Evolutionary conservation across 2,888 invertebrate genomes (phyloP), one percentile per base, ranked within the genome.

Genomic region (Formica aserva): DNA sequence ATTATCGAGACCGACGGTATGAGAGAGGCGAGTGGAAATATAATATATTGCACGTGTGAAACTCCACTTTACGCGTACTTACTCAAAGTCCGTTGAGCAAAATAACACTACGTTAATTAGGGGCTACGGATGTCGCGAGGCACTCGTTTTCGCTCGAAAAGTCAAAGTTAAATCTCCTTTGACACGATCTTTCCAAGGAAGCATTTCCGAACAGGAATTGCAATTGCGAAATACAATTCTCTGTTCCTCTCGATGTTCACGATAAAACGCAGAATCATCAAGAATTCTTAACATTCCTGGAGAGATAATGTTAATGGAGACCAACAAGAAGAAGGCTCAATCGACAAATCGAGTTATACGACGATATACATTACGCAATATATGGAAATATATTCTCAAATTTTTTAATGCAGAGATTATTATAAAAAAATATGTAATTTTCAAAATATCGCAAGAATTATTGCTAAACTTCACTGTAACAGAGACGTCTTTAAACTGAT

Each of bases 61-160:
- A 75, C 78, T 63, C 52, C 87, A 78, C 67, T 83, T 87, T 77
- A 57, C 57, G 82, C 65, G 82, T 82, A 75, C 60, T 86, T 67
- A 65, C 69, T 80, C 78, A 45, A 78, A 8, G 1, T 11, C 55
- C 60, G 32, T 32, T 13, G 71, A 60, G 32, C 22, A 32, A 32
- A 57, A 48, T 45, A 45, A 57, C 6, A 26, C 15, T n/a, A 35
- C 63, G 48, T 8, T 67, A 78, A 78, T 60, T 71, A 78, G 41
- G 45, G 45, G 45, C 18, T 45, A 8, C 18, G 18, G 3, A 69
- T 13, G 11, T 29, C 62, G 26, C 75, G n/a, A 1, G 15, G 5
- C 9, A n/a, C 13, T 22, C 29, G 0, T 78, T 38, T 41, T 38
- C 8, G 41, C 45, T 71, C 32, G 60, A 57, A 57, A 41, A 78